Percentiles rank a stretch among this genome's conserved stretches.
Evolutionary conservation across 2,113 vertebrate genomes (phyloP).

Genomic region (Pithys albifrons): DNA sequence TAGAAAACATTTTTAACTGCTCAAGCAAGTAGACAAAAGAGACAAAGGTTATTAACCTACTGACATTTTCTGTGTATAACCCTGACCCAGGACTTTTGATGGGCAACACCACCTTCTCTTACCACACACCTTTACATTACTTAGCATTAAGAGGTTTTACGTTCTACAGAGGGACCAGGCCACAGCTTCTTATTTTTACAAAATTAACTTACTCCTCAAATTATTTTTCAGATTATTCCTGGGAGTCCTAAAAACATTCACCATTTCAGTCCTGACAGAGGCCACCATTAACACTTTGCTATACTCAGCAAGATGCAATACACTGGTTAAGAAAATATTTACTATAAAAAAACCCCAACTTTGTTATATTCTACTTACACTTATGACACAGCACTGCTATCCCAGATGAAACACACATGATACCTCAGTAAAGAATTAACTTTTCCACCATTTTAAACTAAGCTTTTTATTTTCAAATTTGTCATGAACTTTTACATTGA

Average conservation of each 20-base stretch:
- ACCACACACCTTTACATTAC: rapidly evolving
- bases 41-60: background rate
- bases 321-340: background rate
- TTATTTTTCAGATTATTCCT: background rate
- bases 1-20: background rate
- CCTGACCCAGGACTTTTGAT: background rate
- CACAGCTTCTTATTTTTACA: background rate
- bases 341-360: background rate
- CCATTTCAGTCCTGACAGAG: background rate
- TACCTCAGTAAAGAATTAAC: background rate
- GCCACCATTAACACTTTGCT: background rate
- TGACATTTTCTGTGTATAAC: background rate
- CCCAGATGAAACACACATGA: rapidly evolving
- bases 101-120: background rate
- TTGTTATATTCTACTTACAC: background rate
- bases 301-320: background rate
- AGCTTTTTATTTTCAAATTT: background rate
- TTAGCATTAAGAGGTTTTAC: background rate
- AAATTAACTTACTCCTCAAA: background rate
- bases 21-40: background rate
- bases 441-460: background rate
- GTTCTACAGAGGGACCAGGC: background rate
- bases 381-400: background rate
- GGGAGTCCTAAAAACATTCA: background rate
- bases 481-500: background rate